Evolutionary conservation across 2,888 invertebrate genomes (phyloP).

Genomic region (Patella pellucida): DNA sequence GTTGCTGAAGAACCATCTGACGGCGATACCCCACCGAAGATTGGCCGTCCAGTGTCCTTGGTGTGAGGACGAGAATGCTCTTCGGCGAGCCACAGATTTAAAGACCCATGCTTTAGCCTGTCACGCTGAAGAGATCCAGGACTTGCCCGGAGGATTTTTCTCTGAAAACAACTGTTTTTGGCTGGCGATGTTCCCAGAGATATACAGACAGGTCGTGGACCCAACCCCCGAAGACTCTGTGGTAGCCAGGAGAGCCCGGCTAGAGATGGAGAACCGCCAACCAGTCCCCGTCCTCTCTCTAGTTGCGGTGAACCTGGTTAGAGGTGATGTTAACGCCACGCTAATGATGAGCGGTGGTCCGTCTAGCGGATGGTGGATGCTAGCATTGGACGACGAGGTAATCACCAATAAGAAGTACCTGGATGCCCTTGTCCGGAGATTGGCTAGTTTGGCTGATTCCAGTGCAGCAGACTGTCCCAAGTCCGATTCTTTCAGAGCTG

Average conservation of each 20-base stretch:
- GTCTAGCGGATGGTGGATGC: neutral
- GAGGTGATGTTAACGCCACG: neutral
- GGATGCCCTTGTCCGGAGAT: too few relatives aligned
- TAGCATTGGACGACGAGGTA: neutral
- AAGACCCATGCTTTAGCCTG: neutral
- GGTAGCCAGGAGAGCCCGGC: neutral
- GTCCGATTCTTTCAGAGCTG: too few relatives aligned
- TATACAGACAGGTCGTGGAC: neutral
- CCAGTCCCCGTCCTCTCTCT: neutral
- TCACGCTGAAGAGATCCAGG: neutral
- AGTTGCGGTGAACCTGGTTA: neutral
- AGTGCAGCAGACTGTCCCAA: too few relatives aligned
- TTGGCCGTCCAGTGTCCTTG: neutral
- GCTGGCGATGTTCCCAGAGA: neutral
- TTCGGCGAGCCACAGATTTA: neutral
- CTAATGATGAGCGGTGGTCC: neutral
- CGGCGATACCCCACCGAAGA: neutral
- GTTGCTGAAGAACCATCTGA: neutral
- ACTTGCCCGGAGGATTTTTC: neutral
- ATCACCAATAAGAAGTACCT: too few relatives aligned
- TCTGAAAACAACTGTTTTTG: neutral
- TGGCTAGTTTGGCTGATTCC: too few relatives aligned
- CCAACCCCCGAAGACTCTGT: neutral
- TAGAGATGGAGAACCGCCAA: neutral
- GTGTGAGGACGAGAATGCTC: neutral